These are phyloP conservation scores for Myopa testacea DNA, from an alignment of 2,888 invertebrate species.

Conservation along the genomic window DNA sequence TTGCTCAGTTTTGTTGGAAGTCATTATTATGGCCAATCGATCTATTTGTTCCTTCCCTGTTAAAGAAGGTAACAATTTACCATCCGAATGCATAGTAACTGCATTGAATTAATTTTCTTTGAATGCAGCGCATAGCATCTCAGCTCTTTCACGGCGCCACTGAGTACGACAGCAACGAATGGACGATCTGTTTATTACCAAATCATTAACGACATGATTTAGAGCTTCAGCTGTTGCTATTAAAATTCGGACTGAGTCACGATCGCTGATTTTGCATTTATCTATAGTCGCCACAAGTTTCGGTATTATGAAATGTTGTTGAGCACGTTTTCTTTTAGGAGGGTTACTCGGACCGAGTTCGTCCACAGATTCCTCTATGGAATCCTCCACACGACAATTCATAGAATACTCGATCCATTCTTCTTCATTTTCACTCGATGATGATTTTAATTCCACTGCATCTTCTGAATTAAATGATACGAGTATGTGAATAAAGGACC, in stretches of 20 bases:
- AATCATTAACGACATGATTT: neutral
- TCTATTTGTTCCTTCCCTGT: conserved; percentile 14
- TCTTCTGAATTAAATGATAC: neutral
- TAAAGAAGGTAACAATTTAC: conserved; percentile 31
- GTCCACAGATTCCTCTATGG: no score
- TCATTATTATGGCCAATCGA: conserved; percentile 3
- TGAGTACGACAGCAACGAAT: neutral
- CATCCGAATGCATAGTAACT: conserved; percentile 27
- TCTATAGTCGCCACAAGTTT: conserved; percentile 1
- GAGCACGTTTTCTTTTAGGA: no score
- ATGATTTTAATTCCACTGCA: neutral
- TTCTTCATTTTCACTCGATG: neutral
- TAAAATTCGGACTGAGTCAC: neutral
- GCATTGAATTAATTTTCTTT: conserved; percentile 8
- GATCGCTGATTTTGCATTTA: neutral
- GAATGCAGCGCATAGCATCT: neutral
- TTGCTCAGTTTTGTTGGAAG: conserved; percentile 33
- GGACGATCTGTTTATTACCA: conserved; percentile 8
- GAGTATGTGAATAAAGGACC: no score
- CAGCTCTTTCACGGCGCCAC: neutral
- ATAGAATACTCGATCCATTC: neutral
- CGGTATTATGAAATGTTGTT: neutral
- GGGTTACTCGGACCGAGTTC: no score
- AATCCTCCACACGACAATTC: neutral
- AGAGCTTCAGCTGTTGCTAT: conserved; percentile 13